These are phyloP conservation scores for Hydrozoanthus tunicans DNA, from an alignment of 64 coral and sea anemone genomes.

Conservation along the genomic window DNA sequence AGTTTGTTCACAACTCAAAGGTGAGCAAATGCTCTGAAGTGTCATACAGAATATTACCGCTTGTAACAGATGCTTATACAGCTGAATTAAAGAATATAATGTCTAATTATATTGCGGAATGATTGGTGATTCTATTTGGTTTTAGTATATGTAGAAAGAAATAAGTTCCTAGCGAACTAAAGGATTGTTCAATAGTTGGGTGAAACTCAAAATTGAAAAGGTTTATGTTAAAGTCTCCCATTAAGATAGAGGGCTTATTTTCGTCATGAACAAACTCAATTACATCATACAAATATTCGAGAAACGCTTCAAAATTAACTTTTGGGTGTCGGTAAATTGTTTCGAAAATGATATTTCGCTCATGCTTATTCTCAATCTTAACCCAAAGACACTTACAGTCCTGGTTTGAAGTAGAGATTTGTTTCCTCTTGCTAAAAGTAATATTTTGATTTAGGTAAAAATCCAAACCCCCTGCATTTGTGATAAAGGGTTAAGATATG, in stretches of 20 bases:
- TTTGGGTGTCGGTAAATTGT: neutral
- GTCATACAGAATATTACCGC: conserved; percentile 4
- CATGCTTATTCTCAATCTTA: conserved; percentile 7
- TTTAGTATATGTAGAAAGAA: neutral
- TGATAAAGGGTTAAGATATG: conserved; percentile 9
- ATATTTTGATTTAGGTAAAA: conserved; percentile 21
- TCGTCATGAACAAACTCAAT: too few relatives aligned
- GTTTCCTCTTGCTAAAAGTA: neutral
- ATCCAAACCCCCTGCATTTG: conserved; percentile 9
- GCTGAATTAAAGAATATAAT: conserved; percentile 15
- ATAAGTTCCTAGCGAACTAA: conserved; percentile 4
- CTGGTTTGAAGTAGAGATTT: neutral
- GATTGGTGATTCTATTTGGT: too few relatives aligned
- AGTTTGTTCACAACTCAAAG: neutral
- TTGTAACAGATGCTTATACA: neutral
- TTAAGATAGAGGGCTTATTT: too few relatives aligned
- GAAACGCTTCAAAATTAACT: neutral
- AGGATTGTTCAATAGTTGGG: neutral
- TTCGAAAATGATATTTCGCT: neutral
- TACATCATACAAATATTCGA: too few relatives aligned
- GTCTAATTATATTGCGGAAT: neutral
- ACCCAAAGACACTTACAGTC: conserved; percentile 6
- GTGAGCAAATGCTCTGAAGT: neutral
- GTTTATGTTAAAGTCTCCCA: too few relatives aligned
- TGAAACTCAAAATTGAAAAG: neutral